These are phyloP conservation scores for Lepus americanus DNA, from an alignment of 2,113 vertebrate species.

Conservation along the genomic window DNA sequence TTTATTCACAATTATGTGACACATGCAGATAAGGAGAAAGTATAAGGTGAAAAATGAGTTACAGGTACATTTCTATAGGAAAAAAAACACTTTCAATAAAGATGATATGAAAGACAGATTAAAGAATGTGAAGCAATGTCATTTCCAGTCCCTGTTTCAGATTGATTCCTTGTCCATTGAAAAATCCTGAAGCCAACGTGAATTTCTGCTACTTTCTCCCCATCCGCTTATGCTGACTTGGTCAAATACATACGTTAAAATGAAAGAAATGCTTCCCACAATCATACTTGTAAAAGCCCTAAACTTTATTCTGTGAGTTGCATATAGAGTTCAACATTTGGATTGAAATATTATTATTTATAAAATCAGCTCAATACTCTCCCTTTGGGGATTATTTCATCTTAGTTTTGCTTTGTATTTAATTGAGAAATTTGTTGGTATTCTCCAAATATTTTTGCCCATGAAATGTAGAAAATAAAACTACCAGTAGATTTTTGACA, in stretches of 20 bases:
- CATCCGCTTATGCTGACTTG: background rate
- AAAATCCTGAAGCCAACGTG: background rate
- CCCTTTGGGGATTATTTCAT: background rate
- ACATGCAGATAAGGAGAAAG: background rate
- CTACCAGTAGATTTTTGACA: background rate
- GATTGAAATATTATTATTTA: slow-evolving; percentile 6
- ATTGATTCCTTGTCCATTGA: background rate
- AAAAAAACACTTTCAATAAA: background rate
- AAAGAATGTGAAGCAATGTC: background rate
- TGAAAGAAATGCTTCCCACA: background rate
- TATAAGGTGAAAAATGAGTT: background rate
- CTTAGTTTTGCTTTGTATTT: slow-evolving; percentile 56
- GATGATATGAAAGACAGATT: background rate
- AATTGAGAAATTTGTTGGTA: slow-evolving; percentile 17
- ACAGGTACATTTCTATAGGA: background rate
- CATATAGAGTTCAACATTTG: background rate
- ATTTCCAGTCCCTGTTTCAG: background rate
- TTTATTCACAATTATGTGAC: background rate
- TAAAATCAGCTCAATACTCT: background rate
- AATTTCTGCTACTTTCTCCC: background rate
- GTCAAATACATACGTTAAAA: background rate
- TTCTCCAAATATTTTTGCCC: slow-evolving; percentile 24
- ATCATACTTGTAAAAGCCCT: background rate
- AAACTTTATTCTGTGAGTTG: background rate
- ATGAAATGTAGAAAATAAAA: slow-evolving; percentile 58